A percentile compares a stretch with the other conserved stretches of the same genome.
phyloP scores from a whole-genome alignment of 1,140 invertebrate species.

The Drosophila kohkoa region DNA sequence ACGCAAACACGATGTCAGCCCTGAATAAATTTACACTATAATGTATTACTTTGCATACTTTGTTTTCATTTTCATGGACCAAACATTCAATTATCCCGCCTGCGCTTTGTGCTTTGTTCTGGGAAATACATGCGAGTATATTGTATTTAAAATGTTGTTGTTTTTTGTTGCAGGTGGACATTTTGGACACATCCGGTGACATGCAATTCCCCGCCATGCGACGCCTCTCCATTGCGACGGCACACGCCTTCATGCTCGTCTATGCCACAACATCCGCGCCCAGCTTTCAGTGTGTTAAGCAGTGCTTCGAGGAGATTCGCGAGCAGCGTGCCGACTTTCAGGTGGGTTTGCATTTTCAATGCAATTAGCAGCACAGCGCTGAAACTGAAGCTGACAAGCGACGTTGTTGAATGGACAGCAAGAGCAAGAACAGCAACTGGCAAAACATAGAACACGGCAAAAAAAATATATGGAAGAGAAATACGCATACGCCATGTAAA shows the following conservation, averaged over 20 bases:
- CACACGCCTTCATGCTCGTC: slow-evolving; percentile 95
- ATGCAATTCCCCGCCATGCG: slow-evolving; percentile 95
- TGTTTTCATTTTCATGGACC: background rate
- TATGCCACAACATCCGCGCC: slow-evolving; percentile 92
- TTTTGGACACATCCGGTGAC: slow-evolving; percentile 94
- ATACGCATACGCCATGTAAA: slow-evolving; percentile 36
- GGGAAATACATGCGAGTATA: slow-evolving; percentile 14
- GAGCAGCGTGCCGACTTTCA: slow-evolving; percentile 91
- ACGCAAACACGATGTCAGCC: slow-evolving; percentile 17
- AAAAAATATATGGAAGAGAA: slow-evolving; percentile 5
- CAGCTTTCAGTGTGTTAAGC: slow-evolving; percentile 92
- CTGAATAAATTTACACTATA: slow-evolving; percentile 7
- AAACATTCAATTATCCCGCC: slow-evolving; percentile 35
- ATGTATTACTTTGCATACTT: slow-evolving; percentile 3
- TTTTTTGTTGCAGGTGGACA: slow-evolving; percentile 88
- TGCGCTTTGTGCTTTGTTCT: slow-evolving; percentile 5
- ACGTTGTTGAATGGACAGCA: slow-evolving; percentile 4
- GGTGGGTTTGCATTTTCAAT: slow-evolving; percentile 84
- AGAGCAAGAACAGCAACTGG: background rate
- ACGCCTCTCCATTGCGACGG: slow-evolving; percentile 94
- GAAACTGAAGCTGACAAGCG: slow-evolving; percentile 5
- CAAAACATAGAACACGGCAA: background rate
- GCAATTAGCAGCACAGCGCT: slow-evolving; percentile 55
- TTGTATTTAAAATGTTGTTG: slow-evolving; percentile 15
- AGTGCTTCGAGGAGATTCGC: slow-evolving; percentile 93